phyloP scores from a whole-genome alignment of 2,888 invertebrate species.

The Melanotus villosus region DNA sequence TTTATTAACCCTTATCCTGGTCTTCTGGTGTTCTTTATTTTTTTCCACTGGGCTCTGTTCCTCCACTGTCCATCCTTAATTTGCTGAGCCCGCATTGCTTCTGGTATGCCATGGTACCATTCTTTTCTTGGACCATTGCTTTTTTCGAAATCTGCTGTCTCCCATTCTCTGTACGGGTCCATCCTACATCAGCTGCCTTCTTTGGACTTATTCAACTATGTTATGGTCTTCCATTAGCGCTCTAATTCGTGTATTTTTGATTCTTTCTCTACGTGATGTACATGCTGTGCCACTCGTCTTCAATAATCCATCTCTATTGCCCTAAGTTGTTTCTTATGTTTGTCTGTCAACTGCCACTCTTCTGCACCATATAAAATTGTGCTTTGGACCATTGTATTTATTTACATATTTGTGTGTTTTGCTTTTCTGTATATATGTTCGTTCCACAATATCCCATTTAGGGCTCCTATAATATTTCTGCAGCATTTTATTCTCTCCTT shows the following conservation, averaged over 20 bases:
- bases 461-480: neutral
- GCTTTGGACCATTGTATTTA: neutral
- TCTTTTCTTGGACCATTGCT: too few species aligned
- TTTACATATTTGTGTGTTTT: too few species aligned
- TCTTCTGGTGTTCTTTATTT: neutral
- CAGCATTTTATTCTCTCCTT: neutral
- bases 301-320: neutral
- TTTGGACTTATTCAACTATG: too few species aligned
- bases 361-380: neutral
- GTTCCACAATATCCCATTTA: neutral
- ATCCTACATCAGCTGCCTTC: too few species aligned
- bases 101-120: neutral
- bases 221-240: too few species aligned
- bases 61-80: neutral
- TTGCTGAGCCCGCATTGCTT: neutral
- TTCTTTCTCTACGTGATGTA: too few species aligned
- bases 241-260: too few species aligned
- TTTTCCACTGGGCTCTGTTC: neutral
- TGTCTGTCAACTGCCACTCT: neutral
- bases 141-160: too few species aligned
- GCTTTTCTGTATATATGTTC: neutral
- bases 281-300: neutral
- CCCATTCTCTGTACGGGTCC: too few species aligned
- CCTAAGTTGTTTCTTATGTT: neutral
- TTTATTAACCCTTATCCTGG: constrained; percentile 1